A percentile compares a stretch with the other conserved stretches of the same genome.
Evolutionary conservation across 2,113 vertebrate genomes (phyloP).

Genomic region (Malurus melanocephalus): DNA sequence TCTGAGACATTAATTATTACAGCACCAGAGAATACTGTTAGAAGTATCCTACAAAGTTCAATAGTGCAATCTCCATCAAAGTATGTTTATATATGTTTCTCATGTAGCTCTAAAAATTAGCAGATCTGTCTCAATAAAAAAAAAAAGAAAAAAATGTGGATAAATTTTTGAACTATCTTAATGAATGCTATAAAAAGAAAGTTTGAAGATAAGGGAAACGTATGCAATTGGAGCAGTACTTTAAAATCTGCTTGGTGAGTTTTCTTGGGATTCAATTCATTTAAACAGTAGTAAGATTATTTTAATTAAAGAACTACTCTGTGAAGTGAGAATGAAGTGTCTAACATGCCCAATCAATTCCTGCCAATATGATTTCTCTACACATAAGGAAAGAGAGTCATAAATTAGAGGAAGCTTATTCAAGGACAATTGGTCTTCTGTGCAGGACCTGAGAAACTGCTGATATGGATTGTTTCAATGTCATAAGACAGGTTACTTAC

Average conservation of each 20-base stretch:
- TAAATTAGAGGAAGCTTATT: constrained; percentile 64
- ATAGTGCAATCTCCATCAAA: background rate
- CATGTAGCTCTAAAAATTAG: background rate
- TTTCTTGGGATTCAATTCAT: constrained; percentile 2
- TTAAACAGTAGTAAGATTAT: constrained; percentile 59
- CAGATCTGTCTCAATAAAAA: background rate
- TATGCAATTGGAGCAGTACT: background rate
- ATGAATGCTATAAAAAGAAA: background rate
- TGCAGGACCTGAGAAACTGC: constrained; percentile 35
- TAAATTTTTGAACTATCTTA: background rate
- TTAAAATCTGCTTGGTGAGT: background rate
- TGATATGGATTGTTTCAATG: constrained; percentile 23
- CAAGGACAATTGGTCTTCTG: constrained; percentile 51
- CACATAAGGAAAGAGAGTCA: constrained; percentile 31
- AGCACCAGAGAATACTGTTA: background rate
- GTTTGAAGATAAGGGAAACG: background rate
- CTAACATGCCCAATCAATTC: constrained; percentile 60
- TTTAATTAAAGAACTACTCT: constrained; percentile 64
- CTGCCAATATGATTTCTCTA: constrained; percentile 53
- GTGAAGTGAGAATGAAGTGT: constrained; percentile 53
- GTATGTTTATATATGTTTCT: background rate
- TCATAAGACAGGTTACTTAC: constrained; percentile 25
- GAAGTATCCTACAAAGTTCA: background rate
- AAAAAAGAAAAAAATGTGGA: background rate
- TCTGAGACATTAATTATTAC: background rate